Evolutionary conservation across 2,888 invertebrate species (phyloP).

Genomic region (Drosophila buzzatii): DNA sequence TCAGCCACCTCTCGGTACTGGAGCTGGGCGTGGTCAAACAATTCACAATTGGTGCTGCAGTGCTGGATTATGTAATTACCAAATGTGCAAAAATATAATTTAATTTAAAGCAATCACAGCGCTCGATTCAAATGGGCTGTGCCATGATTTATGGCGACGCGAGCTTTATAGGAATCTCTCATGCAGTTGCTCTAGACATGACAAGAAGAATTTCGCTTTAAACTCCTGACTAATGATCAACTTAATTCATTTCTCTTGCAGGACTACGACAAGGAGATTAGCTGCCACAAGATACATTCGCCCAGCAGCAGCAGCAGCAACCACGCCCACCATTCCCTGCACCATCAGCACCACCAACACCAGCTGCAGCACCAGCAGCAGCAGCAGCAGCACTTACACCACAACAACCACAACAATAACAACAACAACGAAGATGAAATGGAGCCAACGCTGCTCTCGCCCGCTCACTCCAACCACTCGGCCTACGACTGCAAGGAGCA

Average conservation of each 20-base stretch:
- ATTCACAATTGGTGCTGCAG: constrained; percentile 51
- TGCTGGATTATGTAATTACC: constrained; percentile 66
- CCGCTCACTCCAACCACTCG: constrained; percentile 62
- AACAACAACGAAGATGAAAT: constrained; percentile 65
- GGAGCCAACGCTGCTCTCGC: constrained; percentile 64
- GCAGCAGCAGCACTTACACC: constrained; percentile 17
- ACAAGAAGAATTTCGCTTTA: not conserved
- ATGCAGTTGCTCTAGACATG: constrained; percentile 36
- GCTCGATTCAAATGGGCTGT: constrained; percentile 24
- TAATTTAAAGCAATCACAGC: constrained; percentile 59
- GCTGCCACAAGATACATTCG: constrained; percentile 82
- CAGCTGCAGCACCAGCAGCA: constrained; percentile 23
- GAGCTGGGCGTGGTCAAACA: constrained; percentile 47
- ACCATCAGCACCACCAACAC: constrained; percentile 37
- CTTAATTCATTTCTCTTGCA: constrained; percentile 56
- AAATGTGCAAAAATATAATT: constrained; percentile 69
- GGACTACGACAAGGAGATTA: constrained; percentile 84
- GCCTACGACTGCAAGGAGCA: constrained; percentile 79
- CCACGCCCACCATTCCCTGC: constrained; percentile 38
- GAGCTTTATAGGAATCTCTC: not conserved
- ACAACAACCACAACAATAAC: constrained; percentile 32
- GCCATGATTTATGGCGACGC: constrained; percentile 33
- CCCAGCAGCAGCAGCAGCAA: constrained; percentile 70
- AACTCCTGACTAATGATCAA: constrained; percentile 24
- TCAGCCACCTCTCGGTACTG: not conserved